Percentiles rank a stretch among this genome's conserved stretches.
phyloP scores from a whole-genome alignment of 2,888 invertebrate genomes.

The Stenotaenia linearis region DNA sequence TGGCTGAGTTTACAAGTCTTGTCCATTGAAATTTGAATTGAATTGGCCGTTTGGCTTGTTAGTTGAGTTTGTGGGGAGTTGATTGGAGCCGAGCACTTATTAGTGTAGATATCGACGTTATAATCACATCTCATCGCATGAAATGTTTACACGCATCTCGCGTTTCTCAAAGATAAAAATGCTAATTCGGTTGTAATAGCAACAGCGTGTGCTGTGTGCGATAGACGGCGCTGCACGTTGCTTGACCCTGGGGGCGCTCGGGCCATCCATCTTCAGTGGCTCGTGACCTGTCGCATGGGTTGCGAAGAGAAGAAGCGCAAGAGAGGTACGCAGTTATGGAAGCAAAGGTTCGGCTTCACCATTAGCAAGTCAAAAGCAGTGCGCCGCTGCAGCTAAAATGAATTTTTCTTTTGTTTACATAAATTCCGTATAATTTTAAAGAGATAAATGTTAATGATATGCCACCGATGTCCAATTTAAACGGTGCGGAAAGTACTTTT shows the following conservation, averaged over 20 bases:
- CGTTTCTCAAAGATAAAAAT: constrained; percentile 4
- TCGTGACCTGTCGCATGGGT: not conserved
- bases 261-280: constrained; percentile 9
- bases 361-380: constrained; percentile 15
- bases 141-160: constrained; percentile 19
- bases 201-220: not conserved
- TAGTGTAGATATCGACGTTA: not conserved
- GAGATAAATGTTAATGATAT: not conserved
- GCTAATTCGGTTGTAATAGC: constrained; percentile 11
- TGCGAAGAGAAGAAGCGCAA: not conserved
- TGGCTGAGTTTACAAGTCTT: no score
- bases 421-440: not conserved
- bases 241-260: constrained; percentile 5
- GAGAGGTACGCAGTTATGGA: not conserved
- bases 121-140: constrained; percentile 15
- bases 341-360: not conserved
- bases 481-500: not conserved
- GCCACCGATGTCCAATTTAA: not conserved
- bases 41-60: no score
- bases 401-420: not conserved
- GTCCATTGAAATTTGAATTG: no score
- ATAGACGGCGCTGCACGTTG: constrained; percentile 1
- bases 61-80: not conserved
- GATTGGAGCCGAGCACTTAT: not conserved
- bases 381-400: not conserved